Evolutionary conservation across 2,113 vertebrate genomes (phyloP), one percentile per base, ranked within the genome.

Genomic region (Hylia prasina): DNA sequence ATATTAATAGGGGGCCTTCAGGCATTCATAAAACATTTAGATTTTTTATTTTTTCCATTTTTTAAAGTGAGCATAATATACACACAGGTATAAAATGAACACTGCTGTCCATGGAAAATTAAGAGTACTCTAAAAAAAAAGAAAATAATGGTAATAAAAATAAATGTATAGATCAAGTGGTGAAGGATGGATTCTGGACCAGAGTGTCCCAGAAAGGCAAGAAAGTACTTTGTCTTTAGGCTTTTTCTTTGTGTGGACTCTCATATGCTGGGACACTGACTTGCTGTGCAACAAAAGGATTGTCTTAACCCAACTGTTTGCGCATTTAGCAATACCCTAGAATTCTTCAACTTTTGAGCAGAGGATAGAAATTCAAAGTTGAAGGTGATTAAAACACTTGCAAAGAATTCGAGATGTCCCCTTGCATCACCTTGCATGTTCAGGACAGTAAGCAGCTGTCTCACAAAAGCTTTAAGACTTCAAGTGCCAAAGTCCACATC

Each of bases 21-120:
- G 92, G 94, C 88, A 78, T 88, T 94, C 87, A 88, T 91, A 84
- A 96, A 95, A 47, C 51, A 96, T 94, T 77, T 47, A 40, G 57
- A 72, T 63, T 25, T 83, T 86, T 91, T 95, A 82, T 87, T 96
- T 95, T 94, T 92, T 58, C 64, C 63, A 70, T 86, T 93, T 95
- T 87, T 91, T 45, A 86, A 88, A 73, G 40, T 30, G 45, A 39
- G 33, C 39, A 68, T 73, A 83, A 95, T 77, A 75, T 68, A 83
- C 47, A 86, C 64, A 39, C 27, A 70, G 33, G 40, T 92, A 89
- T 88, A 88, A 96, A 96, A 90, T 33, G 54, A 90, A 66, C n/a
- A 66, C 9, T 37, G 39, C 58, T 77, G 45, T 73, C 71, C 1
- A 0, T 25, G 25, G 66, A 80, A 95, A 96, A 93, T 56, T 58